Base-by-base conservation (phyloP, 1,140 invertebrate species). In the Zaprionus davidi region DNA sequence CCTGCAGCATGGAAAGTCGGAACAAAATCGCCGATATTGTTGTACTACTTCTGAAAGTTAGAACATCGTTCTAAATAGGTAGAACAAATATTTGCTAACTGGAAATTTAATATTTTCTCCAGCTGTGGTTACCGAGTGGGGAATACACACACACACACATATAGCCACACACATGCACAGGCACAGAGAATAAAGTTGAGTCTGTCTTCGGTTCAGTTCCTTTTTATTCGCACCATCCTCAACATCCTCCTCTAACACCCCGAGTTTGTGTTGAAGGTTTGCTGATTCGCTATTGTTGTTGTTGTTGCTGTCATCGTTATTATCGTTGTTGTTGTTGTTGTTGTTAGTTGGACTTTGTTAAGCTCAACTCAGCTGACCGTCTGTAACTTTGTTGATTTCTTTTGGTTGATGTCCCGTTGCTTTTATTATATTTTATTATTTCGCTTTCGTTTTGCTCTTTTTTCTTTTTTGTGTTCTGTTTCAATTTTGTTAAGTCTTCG, bases 371-470 rank as follows among this genome's bases (percentile, higher is more conserved):
- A 74, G 65, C 63, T 83, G 81, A 72, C 67, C 79, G 79, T 85
- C 71, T 84, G 82, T 67, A 86, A 86, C 59, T 78, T 85, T 82
- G 67, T 72, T 86, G 82, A 86, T 84, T 81, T 84, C 79, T 66
- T 75, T 75, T 81, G 51, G 63, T 67, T 69, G 70, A 59, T 63
- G 66, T 76, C 44, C 74, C 31, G 53, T 57, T 64, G 49, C 72
- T 62, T 76, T 78, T 51, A 36, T 62, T 72, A 68, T 64, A 36
- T 55, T 65, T 41, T n/a, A 11, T 17, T 64, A 34, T 22, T 60
- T 44, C 12, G n/a, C 41, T 44, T 44, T 34, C 31, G 31, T 34
- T 34, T 34, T 34, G 31, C 15, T 44, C 41, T 44, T 7, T 44
- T 7, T 55, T 34, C 44, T 38, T 46, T 57, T 20, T 75, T 80